These are phyloP conservation scores for Zenarchopterus dispar DNA, from an alignment of 2,797 vertebrate species.

Conservation along the genomic window DNA sequence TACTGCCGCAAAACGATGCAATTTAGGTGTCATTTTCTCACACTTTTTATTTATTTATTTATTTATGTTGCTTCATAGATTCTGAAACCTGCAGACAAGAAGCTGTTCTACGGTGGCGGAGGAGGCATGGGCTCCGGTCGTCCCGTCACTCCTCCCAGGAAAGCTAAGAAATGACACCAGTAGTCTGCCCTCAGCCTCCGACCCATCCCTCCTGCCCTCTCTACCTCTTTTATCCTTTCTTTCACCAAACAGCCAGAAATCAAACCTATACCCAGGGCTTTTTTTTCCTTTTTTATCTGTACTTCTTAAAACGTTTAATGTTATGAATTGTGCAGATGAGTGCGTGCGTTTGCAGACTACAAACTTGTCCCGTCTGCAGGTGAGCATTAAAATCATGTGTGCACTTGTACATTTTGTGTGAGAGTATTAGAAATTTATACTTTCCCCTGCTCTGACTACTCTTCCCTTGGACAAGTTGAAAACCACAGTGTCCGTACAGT, in stretches of 20 bases:
- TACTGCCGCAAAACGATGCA: not conserved
- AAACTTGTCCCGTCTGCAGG: constrained; percentile 54
- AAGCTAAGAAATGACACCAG: constrained; percentile 87
- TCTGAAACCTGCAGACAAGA: constrained; percentile 87
- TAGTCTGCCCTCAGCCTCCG: constrained; percentile 61
- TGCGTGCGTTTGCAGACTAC: constrained; percentile 59
- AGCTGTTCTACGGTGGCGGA: constrained; percentile 79
- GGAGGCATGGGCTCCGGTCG: constrained; percentile 80
- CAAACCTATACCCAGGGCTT: constrained; percentile 84
- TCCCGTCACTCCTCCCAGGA: constrained; percentile 85
- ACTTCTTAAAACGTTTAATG: constrained; percentile 82
- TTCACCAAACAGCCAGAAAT: constrained; percentile 83
- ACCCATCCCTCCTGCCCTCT: constrained; percentile 76
- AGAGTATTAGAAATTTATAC: constrained; percentile 77
- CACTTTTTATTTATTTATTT: not conserved
- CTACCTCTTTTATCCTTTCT: constrained; percentile 82
- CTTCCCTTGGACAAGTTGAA: constrained; percentile 67
- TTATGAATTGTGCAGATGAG: constrained; percentile 73
- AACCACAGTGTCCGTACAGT: constrained; percentile 73
- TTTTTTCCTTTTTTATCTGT: constrained; percentile 81
- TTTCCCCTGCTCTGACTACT: constrained; percentile 71
- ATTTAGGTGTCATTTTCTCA: not conserved
- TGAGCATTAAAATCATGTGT: constrained; percentile 75
- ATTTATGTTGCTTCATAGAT: constrained; percentile 65
- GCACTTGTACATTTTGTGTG: constrained; percentile 73